Percentiles rank a stretch among this genome's conserved stretches.
These are phyloP conservation scores for Pandion haliaetus DNA, from an alignment of 2,113 vertebrate genomes.

Conservation along the genomic window DNA sequence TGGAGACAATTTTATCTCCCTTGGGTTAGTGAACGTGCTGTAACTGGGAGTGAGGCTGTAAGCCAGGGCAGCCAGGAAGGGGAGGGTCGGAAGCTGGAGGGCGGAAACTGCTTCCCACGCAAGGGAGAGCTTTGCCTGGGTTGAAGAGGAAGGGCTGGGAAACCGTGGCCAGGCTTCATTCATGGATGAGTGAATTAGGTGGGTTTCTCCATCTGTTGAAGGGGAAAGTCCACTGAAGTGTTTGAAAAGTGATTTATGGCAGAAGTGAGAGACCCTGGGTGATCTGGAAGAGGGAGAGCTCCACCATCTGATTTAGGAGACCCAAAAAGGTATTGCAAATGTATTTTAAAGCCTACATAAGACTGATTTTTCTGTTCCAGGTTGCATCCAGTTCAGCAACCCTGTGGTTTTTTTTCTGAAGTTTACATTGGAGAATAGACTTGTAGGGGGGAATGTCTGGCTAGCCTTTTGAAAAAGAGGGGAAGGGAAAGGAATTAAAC, in stretches of 20 bases:
- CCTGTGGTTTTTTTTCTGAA: neutral
- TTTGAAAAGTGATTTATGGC: neutral
- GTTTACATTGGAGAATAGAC: neutral
- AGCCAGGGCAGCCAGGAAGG: neutral
- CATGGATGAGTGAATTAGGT: neutral
- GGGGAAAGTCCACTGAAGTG: neutral
- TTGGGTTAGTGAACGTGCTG: fast-evolving
- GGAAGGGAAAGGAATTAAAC: neutral
- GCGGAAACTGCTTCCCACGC: neutral
- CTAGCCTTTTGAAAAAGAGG: neutral
- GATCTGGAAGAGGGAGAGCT: neutral
- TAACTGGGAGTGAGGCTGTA: neutral
- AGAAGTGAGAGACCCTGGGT: neutral
- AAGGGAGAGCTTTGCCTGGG: neutral
- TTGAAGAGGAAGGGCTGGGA: neutral
- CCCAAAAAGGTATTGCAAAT: neutral
- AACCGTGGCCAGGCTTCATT: neutral
- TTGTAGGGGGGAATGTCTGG: neutral
- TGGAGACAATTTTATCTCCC: fast-evolving
- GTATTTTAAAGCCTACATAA: neutral
- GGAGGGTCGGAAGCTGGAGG: neutral
- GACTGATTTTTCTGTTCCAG: neutral
- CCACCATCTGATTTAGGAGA: neutral
- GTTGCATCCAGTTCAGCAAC: neutral
- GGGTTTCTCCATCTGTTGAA: neutral